A percentile compares a stretch with the other conserved stretches of the same genome.
phyloP scores from a whole-genome alignment of 2,888 invertebrate genomes.

The Agrilus mali region DNA sequence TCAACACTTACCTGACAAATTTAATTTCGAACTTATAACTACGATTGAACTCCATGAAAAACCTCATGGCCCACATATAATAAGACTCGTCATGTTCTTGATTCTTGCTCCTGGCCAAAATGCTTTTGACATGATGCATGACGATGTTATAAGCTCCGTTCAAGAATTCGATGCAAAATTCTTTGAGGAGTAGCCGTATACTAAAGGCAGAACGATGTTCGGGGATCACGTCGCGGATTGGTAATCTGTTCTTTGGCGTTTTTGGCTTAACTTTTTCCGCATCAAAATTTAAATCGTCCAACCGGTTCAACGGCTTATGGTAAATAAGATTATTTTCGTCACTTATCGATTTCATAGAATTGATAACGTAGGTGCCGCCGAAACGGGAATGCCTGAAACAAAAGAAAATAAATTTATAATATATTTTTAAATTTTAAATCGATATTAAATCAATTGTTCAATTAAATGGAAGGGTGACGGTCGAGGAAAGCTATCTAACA shows the following conservation, averaged over 20 bases:
- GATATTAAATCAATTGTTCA: too few species aligned
- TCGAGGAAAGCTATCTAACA: too few species aligned
- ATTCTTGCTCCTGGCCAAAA: constrained; percentile 51
- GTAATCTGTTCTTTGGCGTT: constrained; percentile 65
- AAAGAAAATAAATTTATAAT: not conserved
- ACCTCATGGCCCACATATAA: constrained; percentile 86
- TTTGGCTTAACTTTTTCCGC: constrained; percentile 54
- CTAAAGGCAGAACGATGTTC: constrained; percentile 79
- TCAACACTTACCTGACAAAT: constrained; percentile 60
- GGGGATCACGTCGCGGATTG: constrained; percentile 48
- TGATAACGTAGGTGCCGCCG: constrained; percentile 84
- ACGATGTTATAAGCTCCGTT: constrained; percentile 86
- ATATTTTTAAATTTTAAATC: too few species aligned
- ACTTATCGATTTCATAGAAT: constrained; percentile 87
- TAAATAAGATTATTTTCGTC: constrained; percentile 69
- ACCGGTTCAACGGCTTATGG: constrained; percentile 71
- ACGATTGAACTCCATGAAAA: constrained; percentile 97
- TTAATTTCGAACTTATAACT: constrained; percentile 76
- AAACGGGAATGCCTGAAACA: constrained; percentile 73
- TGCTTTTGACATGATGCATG: constrained; percentile 78
- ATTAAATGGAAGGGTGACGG: too few species aligned
- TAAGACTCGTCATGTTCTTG: constrained; percentile 85
- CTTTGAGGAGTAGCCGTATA: constrained; percentile 79
- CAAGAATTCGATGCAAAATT: constrained; percentile 88
- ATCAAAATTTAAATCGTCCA: constrained; percentile 68